Base-by-base conservation (phyloP, 2,113 vertebrate species). In the Osmerus mordax region DNA sequence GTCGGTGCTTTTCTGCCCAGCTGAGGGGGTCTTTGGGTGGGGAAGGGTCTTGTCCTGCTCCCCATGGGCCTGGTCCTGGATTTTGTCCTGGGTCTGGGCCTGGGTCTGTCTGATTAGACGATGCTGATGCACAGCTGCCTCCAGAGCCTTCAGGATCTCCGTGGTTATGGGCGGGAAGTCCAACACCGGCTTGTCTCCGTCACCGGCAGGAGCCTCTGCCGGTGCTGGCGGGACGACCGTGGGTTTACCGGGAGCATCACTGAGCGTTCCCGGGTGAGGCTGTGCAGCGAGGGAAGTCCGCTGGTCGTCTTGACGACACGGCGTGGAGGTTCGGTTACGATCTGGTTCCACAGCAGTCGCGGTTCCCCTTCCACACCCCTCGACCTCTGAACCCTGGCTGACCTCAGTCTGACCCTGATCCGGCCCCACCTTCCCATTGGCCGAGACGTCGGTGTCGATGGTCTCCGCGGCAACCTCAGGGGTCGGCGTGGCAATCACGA, bases 61-160 rank as follows among this genome's bases (percentile, higher is more conserved):
- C 36, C 36, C 58, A 36, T 52, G 14, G 3, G 9, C 63, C 62
- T 32, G 52, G 58, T 25, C 15, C 16, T 41, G 32, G 11, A 4
- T 29, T 19, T 71, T 58, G 14, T 65, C 80, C 62, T 60, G 54
- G 19, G 29, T 4, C 6, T 41, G 14, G 36, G n/a, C 8, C 19
- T 29, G 25, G 25, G 4, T 53, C 69, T 2, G 76, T 23, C 65
- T 79, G 36, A 75, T 78, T 41, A 84, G 68, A 70, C 86, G 82
- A 15, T 83, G 86, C 58, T 86, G 80, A 47, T 86, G 86, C 29
- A 87, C 84, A 16, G 84, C 86, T 16, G 71, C 78, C 52, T 86
- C 81, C 71, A 87, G 72, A 1, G 82, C 84, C 52, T 72, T 79
- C 25, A 87, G 70, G 61, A 87, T 82, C 65, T 87, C 86, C 4